Conservation (phyloP, 1,140 invertebrate genomes). For the Teleogryllus occipitalis region DNA sequence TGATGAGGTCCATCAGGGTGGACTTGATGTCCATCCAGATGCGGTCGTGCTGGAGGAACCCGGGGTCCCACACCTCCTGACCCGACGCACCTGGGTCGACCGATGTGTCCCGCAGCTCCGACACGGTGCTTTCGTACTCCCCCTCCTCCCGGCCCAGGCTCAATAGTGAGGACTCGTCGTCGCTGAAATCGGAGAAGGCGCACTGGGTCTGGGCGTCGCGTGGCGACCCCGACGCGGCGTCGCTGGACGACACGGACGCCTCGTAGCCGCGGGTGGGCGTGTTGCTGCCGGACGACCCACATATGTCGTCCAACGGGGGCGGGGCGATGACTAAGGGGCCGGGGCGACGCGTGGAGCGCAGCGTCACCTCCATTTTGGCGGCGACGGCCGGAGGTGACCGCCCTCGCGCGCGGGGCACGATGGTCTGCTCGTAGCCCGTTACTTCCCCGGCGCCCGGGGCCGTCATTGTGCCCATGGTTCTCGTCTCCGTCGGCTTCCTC, state of each 20-base stretch:
- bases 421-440: background rate
- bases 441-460: background rate
- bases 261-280: background rate
- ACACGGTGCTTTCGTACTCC: background rate
- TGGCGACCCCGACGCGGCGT: background rate
- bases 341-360: background rate
- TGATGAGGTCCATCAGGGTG: slow-evolving; percentile 7
- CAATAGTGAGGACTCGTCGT: slow-evolving; percentile 12
- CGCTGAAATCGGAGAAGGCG: background rate
- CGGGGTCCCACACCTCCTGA: background rate
- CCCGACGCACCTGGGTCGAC: too few species aligned
- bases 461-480: background rate
- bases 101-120: background rate
- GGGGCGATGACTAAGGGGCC: too few species aligned
- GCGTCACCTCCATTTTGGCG: background rate
- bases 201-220: background rate
- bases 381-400: background rate
- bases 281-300: background rate
- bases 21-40: slow-evolving; percentile 9
- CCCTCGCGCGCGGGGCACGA: background rate
- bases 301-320: too few species aligned
- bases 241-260: slow-evolving; percentile 8
- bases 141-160: background rate
- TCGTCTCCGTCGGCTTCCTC: background rate
- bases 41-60: background rate